Evolutionary conservation across 2,888 invertebrate species (phyloP).

Genomic region (Acanthosepion esculentum): DNA sequence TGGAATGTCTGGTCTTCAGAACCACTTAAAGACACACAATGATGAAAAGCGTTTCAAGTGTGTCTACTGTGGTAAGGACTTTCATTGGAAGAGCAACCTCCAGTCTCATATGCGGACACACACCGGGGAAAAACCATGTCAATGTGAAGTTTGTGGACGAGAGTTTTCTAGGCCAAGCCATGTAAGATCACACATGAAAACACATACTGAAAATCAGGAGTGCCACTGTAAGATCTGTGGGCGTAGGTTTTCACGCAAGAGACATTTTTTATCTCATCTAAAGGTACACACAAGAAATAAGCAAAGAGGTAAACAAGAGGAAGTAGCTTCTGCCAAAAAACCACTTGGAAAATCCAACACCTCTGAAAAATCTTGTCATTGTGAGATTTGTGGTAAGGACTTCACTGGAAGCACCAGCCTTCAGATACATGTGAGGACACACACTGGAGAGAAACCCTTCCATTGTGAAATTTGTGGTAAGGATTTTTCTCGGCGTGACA

Average conservation of each 20-base stretch:
- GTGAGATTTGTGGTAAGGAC: constrained; percentile 42
- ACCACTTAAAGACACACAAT: background rate
- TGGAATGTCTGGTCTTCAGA: background rate
- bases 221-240: constrained; percentile 35
- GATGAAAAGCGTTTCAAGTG: background rate
- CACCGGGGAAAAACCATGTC: background rate
- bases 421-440: constrained; percentile 34
- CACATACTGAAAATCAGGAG: background rate
- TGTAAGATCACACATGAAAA: background rate
- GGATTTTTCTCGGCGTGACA: background rate
- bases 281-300: background rate
- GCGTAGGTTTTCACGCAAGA: background rate
- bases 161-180: background rate
- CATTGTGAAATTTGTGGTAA: constrained; percentile 39
- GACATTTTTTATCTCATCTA: background rate
- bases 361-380: background rate
- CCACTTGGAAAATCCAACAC: background rate
- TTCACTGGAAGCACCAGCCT: constrained; percentile 34
- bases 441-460: constrained; percentile 42
- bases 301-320: background rate
- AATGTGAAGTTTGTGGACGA: background rate
- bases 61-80: background rate
- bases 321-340: background rate
- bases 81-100: background rate
- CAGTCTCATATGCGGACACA: background rate